Evolutionary conservation across 2,888 invertebrate species (phyloP).

Genomic region (Caenorhabditis angaria): DNA sequence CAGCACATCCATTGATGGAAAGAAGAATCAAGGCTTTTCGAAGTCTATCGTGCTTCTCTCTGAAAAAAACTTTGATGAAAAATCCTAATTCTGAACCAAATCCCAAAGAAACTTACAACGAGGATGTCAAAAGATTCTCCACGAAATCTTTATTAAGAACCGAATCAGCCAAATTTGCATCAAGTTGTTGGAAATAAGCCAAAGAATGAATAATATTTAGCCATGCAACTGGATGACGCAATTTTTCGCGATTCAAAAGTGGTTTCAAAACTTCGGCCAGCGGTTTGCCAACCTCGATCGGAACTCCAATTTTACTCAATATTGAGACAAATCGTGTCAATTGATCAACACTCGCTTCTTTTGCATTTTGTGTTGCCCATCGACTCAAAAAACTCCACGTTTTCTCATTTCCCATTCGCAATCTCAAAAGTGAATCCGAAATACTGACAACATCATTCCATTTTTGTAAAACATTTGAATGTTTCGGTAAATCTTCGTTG

Average conservation of each 20-base stretch:
- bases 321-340: constrained; percentile 23
- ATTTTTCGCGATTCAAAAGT: constrained; percentile 6
- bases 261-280: constrained; percentile 21
- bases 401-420: constrained; percentile 30
- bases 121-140: constrained; percentile 16
- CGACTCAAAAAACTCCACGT: constrained; percentile 21
- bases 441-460: constrained; percentile 31
- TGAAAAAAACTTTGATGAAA: constrained; percentile 12
- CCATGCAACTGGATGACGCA: constrained; percentile 10
- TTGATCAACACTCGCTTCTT: constrained; percentile 10
- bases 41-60: constrained; percentile 26
- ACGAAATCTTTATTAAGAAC: constrained; percentile 40
- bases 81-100: background rate
- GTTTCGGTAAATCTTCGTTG: constrained; percentile 16
- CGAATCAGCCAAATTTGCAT: constrained; percentile 25
- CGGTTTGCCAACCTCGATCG: constrained; percentile 19
- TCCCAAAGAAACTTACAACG: constrained; percentile 5
- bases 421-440: constrained; percentile 15
- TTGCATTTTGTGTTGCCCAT: constrained; percentile 28
- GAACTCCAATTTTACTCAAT: constrained; percentile 20
- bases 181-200: constrained; percentile 37
- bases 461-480: constrained; percentile 25
- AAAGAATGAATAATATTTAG: constrained; percentile 30
- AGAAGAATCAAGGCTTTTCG: constrained; percentile 26
- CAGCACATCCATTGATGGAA: constrained; percentile 24